Conservation (phyloP, 1,140 invertebrate species). For the Nylanderia fulva region DNA sequence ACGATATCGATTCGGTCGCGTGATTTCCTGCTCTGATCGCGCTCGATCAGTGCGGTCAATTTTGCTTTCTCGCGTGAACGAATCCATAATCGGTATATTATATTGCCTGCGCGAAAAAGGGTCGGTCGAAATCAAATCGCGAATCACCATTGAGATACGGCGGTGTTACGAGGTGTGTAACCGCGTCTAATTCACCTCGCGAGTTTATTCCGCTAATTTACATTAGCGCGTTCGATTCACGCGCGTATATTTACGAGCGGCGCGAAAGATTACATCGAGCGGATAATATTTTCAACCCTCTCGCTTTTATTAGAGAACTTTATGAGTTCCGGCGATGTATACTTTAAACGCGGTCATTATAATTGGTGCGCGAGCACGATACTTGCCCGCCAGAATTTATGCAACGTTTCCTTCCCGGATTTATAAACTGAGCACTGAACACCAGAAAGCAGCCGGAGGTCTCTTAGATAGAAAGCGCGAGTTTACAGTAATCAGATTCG, state of each 20-base stretch:
- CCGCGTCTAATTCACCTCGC: constrained; percentile 65
- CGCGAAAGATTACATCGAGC: constrained; percentile 51
- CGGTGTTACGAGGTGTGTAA: constrained; percentile 64
- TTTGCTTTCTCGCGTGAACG: constrained; percentile 5
- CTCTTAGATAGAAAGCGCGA: neutral
- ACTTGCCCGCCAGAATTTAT: neutral
- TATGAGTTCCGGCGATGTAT: constrained; percentile 15
- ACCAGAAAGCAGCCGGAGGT: neutral
- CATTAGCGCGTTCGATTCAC: constrained; percentile 55
- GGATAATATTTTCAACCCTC: constrained; percentile 45
- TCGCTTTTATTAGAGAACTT: neutral
- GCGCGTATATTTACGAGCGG: constrained; percentile 26
- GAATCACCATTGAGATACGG: constrained; percentile 39
- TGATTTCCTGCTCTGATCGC: constrained; percentile 61
- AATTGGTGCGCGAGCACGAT: constrained; percentile 38
- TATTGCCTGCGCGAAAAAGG: neutral
- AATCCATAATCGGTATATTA: neutral
- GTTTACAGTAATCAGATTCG: constrained; percentile 48
- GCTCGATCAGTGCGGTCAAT: neutral
- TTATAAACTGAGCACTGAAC: constrained; percentile 17
- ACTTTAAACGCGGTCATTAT: constrained; percentile 37
- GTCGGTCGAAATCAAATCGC: neutral
- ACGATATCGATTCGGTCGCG: neutral
- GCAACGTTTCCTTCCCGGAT: constrained; percentile 45
- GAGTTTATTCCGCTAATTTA: constrained; percentile 67